A percentile compares a stretch with the other conserved stretches of the same genome.
phyloP scores from a whole-genome alignment of 1,140 invertebrate species.

The Aphaenogaster floridana region DNA sequence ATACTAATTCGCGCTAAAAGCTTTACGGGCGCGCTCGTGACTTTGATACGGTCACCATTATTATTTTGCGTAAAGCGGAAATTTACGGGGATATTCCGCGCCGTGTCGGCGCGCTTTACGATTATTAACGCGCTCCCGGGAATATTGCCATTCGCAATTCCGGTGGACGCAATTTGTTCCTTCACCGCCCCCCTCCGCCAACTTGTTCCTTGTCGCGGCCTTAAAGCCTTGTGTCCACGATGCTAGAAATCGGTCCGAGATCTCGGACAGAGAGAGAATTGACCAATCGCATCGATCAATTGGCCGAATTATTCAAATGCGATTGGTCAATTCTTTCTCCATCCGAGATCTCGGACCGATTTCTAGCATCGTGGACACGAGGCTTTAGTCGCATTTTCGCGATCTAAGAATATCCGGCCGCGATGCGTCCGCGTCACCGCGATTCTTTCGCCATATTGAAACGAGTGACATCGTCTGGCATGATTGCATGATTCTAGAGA shows the following conservation, averaged over 20 bases:
- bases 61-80: constrained; percentile 48
- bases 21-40: constrained; percentile 51
- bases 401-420: constrained; percentile 29
- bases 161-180: background rate
- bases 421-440: background rate
- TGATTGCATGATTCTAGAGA: background rate
- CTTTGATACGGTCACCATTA: constrained; percentile 16
- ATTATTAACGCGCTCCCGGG: constrained; percentile 5
- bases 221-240: too few relatives aligned
- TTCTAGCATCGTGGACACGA: too few relatives aligned
- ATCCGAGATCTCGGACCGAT: too few relatives aligned
- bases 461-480: background rate
- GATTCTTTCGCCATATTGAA: background rate
- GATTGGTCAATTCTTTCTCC: too few relatives aligned
- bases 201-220: background rate
- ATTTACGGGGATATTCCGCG: constrained; percentile 18
- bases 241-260: too few relatives aligned
- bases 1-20: constrained; percentile 45
- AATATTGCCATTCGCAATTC: background rate
- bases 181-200: too few relatives aligned
- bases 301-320: too few relatives aligned
- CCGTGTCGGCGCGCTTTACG: constrained; percentile 11
- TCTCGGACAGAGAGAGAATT: too few relatives aligned
- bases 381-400: background rate
- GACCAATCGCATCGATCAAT: too few relatives aligned